A percentile compares a stretch with the other conserved stretches of the same genome.
phyloP scores from a whole-genome alignment of 2,113 vertebrate species.

The Lamprologus lemairii region DNA sequence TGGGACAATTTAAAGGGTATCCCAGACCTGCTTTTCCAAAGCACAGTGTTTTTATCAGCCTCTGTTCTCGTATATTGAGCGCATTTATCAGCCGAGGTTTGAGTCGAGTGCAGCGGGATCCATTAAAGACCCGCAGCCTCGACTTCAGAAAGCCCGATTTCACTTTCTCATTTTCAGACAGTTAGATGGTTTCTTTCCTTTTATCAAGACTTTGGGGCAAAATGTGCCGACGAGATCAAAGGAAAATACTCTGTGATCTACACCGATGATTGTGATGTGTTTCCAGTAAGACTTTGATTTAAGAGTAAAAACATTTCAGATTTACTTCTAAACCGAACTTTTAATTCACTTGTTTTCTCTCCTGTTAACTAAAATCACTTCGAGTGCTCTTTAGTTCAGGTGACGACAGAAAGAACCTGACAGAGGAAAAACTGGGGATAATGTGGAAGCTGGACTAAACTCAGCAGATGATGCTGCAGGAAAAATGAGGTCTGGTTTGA shows the following conservation, averaged over 20 bases:
- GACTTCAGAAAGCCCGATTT: background rate
- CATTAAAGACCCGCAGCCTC: background rate
- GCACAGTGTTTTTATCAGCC: background rate
- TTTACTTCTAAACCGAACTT: background rate
- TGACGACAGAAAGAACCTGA: background rate
- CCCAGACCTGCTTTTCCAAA: background rate
- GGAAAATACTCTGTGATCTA: background rate
- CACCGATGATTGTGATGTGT: background rate
- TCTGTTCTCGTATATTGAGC: background rate
- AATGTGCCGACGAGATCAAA: background rate
- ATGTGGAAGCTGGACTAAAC: background rate
- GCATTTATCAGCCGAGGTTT: background rate
- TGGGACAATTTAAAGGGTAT: background rate
- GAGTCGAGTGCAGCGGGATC: background rate
- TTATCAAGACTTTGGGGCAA: background rate
- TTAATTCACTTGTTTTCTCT: background rate
- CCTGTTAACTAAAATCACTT: background rate
- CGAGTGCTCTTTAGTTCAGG: rapidly evolving
- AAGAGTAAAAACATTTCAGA: rapidly evolving
- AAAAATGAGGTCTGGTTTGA: background rate
- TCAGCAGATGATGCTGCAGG: background rate
- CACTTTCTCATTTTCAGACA: background rate
- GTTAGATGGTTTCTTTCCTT: background rate
- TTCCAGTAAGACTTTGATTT: background rate
- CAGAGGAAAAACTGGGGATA: background rate